Percentiles rank a stretch among this genome's conserved stretches.
These are phyloP conservation scores for Myotis vivesi DNA, from an alignment of 2,797 vertebrate genomes.

Conservation along the genomic window DNA sequence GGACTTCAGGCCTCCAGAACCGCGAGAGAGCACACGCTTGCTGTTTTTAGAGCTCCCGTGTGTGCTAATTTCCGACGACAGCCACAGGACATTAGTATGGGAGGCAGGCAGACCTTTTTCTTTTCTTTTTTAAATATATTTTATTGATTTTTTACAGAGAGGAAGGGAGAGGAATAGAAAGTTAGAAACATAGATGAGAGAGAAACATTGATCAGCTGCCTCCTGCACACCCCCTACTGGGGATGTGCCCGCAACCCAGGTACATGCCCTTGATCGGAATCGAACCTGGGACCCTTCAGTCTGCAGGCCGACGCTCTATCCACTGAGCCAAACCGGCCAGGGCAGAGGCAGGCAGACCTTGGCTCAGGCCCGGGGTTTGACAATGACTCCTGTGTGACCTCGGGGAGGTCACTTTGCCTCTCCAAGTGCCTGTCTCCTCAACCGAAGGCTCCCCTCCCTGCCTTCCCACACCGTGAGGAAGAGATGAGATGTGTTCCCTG, in stretches of 20 bases:
- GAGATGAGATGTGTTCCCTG: rapidly evolving
- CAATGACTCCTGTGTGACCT: neutral
- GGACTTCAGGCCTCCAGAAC: rapidly evolving
- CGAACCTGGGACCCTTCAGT: no score
- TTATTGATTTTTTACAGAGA: no score
- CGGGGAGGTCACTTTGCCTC: neutral
- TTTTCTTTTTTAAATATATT: no score
- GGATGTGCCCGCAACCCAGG: no score
- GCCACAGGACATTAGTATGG: rapidly evolving
- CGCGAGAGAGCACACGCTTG: rapidly evolving
- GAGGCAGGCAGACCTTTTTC: neutral
- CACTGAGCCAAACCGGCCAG: no score
- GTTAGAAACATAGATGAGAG: no score
- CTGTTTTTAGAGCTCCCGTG: rapidly evolving
- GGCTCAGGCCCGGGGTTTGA: neutral
- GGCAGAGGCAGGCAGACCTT: neutral
- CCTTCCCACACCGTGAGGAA: rapidly evolving
- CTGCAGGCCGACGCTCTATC: no score
- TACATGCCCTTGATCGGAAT: no score
- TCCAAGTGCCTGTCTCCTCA: neutral
- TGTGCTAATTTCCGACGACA: rapidly evolving
- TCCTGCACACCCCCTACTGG: no score
- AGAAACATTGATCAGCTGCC: no score
- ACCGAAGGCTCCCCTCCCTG: rapidly evolving
- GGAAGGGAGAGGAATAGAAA: no score